These are phyloP conservation scores for Anguilla megastoma DNA, from an alignment of 2,797 vertebrate species.

Conservation along the genomic window DNA sequence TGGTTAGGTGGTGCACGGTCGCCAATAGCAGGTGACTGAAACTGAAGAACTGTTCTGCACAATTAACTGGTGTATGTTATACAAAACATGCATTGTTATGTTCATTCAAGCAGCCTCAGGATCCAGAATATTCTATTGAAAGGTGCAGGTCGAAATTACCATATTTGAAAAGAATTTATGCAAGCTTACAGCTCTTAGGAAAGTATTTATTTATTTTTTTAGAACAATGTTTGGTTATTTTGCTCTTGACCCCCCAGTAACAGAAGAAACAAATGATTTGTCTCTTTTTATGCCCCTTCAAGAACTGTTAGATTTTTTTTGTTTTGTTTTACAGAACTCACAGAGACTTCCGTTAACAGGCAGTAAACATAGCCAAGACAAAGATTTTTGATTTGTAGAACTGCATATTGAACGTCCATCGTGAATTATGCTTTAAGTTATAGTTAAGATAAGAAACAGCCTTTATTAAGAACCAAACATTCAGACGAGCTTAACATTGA, in stretches of 20 bases:
- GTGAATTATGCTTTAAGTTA: not conserved
- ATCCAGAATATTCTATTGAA: not conserved
- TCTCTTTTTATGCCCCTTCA: not conserved
- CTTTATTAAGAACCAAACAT: not conserved
- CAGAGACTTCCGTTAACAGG: not conserved
- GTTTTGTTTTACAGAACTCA: not conserved
- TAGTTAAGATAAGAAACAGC: not conserved
- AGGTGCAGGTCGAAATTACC: not conserved
- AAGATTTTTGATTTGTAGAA: not conserved
- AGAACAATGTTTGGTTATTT: not conserved
- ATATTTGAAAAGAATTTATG: not conserved
- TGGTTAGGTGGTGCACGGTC: not conserved
- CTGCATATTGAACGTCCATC: not conserved
- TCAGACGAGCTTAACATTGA: not conserved
- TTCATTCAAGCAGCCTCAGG: not conserved
- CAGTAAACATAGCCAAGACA: not conserved
- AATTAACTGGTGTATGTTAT: not conserved
- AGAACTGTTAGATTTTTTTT: not conserved
- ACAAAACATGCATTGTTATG: not conserved
- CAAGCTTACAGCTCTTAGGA: not conserved
- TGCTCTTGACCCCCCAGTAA: not conserved
- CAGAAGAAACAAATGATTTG: not conserved
- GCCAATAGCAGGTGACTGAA: not conserved
- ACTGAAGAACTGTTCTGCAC: not conserved
- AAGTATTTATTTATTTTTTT: not conserved